Evolutionary conservation across 2,888 invertebrate species (phyloP).

Genomic region (Drosophila macrospina): DNA sequence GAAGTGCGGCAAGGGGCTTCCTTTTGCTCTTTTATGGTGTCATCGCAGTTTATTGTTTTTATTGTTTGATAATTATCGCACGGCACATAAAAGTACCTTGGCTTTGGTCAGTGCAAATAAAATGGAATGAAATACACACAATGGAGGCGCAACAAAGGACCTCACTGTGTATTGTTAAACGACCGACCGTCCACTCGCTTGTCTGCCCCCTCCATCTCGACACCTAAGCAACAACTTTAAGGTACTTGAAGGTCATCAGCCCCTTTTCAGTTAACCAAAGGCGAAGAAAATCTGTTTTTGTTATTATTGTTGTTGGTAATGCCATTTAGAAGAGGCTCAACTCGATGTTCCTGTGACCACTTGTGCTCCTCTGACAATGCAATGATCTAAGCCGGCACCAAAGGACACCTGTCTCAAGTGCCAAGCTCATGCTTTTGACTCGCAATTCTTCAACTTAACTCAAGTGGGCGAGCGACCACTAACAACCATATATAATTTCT

Average conservation of each 20-base stretch:
- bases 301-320: conserved; percentile 15
- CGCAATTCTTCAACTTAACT: conserved; percentile 5
- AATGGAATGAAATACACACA: conserved; percentile 58
- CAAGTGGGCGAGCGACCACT: no score
- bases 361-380: conserved; percentile 33
- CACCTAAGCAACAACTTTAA: conserved; percentile 35
- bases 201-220: conserved; percentile 1
- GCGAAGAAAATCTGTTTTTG: conserved; percentile 18
- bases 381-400: conserved; percentile 15
- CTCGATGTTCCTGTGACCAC: conserved; percentile 25
- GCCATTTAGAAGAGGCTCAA: conserved; percentile 23
- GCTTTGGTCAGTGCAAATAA: conserved; percentile 56
- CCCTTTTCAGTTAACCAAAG: conserved; percentile 25
- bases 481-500: no score
- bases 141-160: conserved; percentile 47
- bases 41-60: conserved; percentile 77
- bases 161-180: conserved; percentile 41
- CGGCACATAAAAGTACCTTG: conserved; percentile 59
- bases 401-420: conserved; percentile 41
- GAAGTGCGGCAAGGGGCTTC: background rate
- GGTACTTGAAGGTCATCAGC: conserved; percentile 14
- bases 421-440: conserved; percentile 36
- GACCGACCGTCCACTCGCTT: no score
- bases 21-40: conserved; percentile 64
- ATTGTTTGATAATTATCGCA: conserved; percentile 78